These are phyloP conservation scores for Campopleginae sp. DNA, from an alignment of 2,888 invertebrate species.

Conservation along the genomic window DNA sequence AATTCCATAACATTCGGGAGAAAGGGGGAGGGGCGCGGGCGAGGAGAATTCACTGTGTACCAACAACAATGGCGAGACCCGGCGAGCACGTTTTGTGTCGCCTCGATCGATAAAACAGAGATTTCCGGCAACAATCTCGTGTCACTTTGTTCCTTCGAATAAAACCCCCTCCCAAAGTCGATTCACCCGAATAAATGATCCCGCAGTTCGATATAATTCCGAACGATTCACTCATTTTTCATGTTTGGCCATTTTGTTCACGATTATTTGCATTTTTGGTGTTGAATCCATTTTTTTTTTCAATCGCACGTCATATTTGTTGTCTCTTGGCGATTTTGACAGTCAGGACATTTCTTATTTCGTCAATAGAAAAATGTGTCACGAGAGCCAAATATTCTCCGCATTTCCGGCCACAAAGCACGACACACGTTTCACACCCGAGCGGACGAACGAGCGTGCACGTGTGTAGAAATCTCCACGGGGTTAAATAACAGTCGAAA, in stretches of 20 bases:
- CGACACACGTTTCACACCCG: slow-evolving; percentile 2
- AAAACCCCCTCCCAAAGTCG: neutral
- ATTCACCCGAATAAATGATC: neutral
- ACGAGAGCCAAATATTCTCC: no score
- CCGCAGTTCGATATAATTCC: neutral
- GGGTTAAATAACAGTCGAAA: slow-evolving; percentile 16
- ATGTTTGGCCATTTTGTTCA: neutral
- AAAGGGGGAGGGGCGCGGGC: neutral
- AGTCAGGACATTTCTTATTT: neutral
- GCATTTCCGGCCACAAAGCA: neutral
- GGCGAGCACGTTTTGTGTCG: neutral
- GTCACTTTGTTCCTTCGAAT: neutral
- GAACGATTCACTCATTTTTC: neutral
- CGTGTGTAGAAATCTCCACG: neutral
- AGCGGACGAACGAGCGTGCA: neutral
- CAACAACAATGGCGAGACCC: neutral
- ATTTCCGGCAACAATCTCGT: slow-evolving; percentile 8
- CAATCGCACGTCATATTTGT: neutral
- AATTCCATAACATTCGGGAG: slow-evolving; percentile 15
- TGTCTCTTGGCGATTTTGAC: neutral
- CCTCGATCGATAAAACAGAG: slow-evolving; percentile 4
- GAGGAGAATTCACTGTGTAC: neutral
- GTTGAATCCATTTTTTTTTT: neutral
- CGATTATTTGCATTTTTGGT: neutral
- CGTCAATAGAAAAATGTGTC: neutral